A percentile compares a stretch with the other conserved stretches of the same genome.
Conservation (phyloP, 92 coral and sea anemone species). For the Umimayanthus kanabou region DNA sequence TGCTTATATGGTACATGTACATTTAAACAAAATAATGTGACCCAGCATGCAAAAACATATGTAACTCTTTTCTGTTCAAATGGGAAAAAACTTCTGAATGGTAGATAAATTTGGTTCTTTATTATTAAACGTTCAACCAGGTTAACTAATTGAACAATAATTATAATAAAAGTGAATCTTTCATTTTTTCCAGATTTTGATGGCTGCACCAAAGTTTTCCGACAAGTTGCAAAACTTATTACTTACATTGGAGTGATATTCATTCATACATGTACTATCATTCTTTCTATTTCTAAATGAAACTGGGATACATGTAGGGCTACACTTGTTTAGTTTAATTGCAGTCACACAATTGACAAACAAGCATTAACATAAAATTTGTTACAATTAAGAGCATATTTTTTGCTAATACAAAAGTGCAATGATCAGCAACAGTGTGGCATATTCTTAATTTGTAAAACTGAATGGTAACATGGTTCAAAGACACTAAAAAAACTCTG, state of each 20-base stretch:
- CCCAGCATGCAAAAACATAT: too few relatives aligned
- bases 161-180: neutral
- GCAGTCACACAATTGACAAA: neutral
- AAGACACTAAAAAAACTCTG: too few relatives aligned
- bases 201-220: neutral
- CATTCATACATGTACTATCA: neutral
- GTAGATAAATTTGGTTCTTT: neutral
- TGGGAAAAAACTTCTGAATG: neutral
- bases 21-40: too few relatives aligned
- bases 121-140: too few relatives aligned
- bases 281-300: neutral
- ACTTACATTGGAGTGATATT: neutral
- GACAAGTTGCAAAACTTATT: neutral
- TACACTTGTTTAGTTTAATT: constrained; percentile 3
- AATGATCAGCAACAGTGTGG: too few relatives aligned
- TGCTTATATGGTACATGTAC: too few relatives aligned
- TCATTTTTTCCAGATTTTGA: neutral
- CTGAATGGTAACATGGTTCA: too few relatives aligned
- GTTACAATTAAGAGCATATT: too few relatives aligned
- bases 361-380: constrained; percentile 8
- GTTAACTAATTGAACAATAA: neutral
- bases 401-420: too few relatives aligned
- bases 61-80: too few relatives aligned
- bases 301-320: neutral
- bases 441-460: too few relatives aligned